Evolutionary conservation across 2,797 vertebrate species (phyloP).

Genomic region (Anisognathus igniventris): DNA sequence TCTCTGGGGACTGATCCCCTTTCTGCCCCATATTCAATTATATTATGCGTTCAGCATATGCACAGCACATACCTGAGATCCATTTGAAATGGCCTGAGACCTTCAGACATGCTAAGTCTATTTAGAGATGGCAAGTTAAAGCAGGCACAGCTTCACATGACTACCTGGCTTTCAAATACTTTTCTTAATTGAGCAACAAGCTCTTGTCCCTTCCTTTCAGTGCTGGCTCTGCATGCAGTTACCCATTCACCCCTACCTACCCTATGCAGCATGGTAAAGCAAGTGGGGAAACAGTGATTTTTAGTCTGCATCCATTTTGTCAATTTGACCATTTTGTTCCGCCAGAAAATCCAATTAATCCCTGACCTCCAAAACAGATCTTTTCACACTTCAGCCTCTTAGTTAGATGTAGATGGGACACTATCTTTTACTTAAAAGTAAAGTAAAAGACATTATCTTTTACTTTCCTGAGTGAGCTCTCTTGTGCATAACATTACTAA

Average conservation of each 20-base stretch:
- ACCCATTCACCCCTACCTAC: neutral
- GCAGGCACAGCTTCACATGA: fast-evolving
- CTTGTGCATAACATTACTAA: neutral
- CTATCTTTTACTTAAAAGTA: neutral
- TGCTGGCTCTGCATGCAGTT: neutral
- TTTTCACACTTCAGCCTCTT: neutral
- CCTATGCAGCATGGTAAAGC: neutral
- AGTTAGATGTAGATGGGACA: neutral
- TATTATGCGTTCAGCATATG: neutral
- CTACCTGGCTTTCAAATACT: neutral
- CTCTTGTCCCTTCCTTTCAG: neutral
- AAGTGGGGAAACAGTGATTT: neutral
- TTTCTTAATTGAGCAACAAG: neutral
- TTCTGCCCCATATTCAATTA: conserved; percentile 38
- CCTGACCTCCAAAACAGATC: neutral
- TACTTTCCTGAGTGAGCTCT: neutral
- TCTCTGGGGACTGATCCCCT: neutral
- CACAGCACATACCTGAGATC: neutral
- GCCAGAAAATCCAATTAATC: neutral
- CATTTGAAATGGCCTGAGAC: neutral
- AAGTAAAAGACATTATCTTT: neutral
- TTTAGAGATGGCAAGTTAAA: neutral
- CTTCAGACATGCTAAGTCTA: neutral
- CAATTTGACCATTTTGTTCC: neutral
- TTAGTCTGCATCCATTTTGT: neutral